These are phyloP conservation scores for Cyrtonyx montezumae DNA, from an alignment of 2,113 vertebrate species.

Conservation along the genomic window DNA sequence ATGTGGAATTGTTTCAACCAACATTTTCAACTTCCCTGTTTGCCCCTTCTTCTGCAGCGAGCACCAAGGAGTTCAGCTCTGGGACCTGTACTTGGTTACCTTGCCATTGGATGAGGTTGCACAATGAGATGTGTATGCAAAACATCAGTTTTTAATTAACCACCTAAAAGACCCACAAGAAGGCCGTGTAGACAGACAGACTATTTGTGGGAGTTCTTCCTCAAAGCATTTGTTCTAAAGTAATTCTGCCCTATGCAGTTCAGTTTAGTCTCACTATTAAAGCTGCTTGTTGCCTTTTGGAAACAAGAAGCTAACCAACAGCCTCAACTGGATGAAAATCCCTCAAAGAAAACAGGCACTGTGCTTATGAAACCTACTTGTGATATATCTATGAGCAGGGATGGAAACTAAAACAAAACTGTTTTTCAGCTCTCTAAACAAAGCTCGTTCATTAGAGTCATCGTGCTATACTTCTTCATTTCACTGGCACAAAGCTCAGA, in stretches of 20 bases:
- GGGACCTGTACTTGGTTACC: not conserved
- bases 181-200: not conserved
- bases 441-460: slow-evolving; percentile 49
- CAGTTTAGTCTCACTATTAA: not conserved
- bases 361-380: slow-evolving; percentile 26
- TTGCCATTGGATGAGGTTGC: not conserved
- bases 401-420: slow-evolving; percentile 40
- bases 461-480: slow-evolving; percentile 45
- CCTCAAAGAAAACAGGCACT: not conserved
- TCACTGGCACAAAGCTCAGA: slow-evolving; percentile 29
- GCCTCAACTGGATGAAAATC: not conserved
- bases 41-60: not conserved
- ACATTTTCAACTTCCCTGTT: not conserved
- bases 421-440: slow-evolving; percentile 31
- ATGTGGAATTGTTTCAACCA: not conserved
- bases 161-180: not conserved
- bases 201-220: not conserved
- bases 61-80: not conserved
- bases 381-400: not conserved
- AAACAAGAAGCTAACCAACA: not conserved
- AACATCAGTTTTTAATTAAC: not conserved
- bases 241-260: not conserved
- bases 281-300: not conserved
- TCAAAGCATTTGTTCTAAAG: not conserved
- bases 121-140: not conserved